Percentiles rank a stretch among this genome's conserved stretches.
Evolutionary conservation across 2,113 vertebrate species (phyloP).

Genomic region (Piprites chloris): DNA sequence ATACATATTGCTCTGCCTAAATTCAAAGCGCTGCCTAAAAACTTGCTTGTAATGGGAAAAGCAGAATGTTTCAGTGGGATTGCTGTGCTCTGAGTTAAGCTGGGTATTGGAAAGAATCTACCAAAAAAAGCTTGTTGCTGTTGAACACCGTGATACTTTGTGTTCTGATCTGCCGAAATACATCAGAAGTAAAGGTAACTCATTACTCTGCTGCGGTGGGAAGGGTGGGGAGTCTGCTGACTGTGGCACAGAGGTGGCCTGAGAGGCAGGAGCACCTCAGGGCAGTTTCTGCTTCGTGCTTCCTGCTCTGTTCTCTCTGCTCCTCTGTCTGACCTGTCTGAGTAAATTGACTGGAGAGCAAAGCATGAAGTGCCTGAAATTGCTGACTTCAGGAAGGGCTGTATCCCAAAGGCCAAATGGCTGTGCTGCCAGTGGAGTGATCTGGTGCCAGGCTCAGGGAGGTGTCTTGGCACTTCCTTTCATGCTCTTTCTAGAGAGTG

Average conservation of each 20-base stretch:
- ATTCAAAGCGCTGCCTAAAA: neutral
- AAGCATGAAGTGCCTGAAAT: neutral
- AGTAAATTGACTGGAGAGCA: neutral
- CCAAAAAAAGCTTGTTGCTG: neutral
- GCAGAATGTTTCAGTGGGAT: neutral
- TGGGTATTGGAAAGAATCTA: neutral
- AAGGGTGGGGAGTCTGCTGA: neutral
- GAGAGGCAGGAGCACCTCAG: neutral
- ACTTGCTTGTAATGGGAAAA: neutral
- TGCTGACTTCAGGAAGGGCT: neutral
- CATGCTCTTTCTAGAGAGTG: neutral
- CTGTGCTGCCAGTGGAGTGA: neutral
- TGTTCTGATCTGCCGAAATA: neutral
- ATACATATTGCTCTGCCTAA: neutral
- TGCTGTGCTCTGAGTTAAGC: neutral
- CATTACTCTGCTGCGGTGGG: neutral
- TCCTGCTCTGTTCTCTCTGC: neutral
- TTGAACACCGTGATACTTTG: neutral
- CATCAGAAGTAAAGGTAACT: accelerated
- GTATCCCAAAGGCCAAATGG: neutral
- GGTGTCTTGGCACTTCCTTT: neutral
- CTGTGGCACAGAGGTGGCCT: neutral
- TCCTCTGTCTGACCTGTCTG: neutral
- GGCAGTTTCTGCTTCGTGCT: neutral
- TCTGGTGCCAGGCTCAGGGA: neutral